These are phyloP conservation scores for Petrosia ficiformis DNA, from an alignment of 37 sponge, comb jelly and placozoan genomes.

Conservation along the genomic window DNA sequence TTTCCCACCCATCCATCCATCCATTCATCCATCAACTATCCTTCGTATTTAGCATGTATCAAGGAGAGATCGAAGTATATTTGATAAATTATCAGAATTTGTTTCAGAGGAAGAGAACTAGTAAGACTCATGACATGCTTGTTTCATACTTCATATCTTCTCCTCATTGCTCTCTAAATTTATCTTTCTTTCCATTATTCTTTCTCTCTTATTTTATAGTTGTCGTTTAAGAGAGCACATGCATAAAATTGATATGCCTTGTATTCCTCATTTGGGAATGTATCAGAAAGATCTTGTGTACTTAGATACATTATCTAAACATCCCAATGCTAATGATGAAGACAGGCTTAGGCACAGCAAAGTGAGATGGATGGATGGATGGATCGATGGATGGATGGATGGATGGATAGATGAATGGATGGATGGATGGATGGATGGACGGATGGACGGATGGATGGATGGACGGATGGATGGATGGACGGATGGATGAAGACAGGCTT, in stretches of 20 bases:
- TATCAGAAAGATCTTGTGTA: slow-evolving; percentile 70
- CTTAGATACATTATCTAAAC: slow-evolving; percentile 15
- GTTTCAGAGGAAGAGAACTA: slow-evolving; percentile 60
- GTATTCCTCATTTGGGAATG: slow-evolving; percentile 76
- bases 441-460: too few relatives aligned
- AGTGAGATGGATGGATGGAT: too few relatives aligned
- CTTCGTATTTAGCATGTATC: slow-evolving; percentile 18
- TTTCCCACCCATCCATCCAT: too few relatives aligned
- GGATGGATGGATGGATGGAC: too few relatives aligned
- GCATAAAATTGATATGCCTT: slow-evolving; percentile 46
- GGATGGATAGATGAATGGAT: too few relatives aligned
- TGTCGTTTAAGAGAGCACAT: slow-evolving; percentile 62
- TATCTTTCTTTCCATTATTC: neutral
- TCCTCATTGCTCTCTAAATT: neutral
- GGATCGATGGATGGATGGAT: too few relatives aligned
- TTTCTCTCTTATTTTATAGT: slow-evolving; percentile 24
- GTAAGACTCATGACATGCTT: slow-evolving; percentile 31
- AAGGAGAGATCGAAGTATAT: slow-evolving; percentile 61
- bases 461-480: too few relatives aligned
- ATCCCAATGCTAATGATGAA: neutral
- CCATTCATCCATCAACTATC: too few relatives aligned
- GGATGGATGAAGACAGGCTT: too few relatives aligned
- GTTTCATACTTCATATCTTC: neutral
- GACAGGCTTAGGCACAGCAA: too few relatives aligned
- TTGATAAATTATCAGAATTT: slow-evolving; percentile 57